Base-by-base conservation (phyloP, 2,113 vertebrate species). In the Narcine bancroftii region DNA sequence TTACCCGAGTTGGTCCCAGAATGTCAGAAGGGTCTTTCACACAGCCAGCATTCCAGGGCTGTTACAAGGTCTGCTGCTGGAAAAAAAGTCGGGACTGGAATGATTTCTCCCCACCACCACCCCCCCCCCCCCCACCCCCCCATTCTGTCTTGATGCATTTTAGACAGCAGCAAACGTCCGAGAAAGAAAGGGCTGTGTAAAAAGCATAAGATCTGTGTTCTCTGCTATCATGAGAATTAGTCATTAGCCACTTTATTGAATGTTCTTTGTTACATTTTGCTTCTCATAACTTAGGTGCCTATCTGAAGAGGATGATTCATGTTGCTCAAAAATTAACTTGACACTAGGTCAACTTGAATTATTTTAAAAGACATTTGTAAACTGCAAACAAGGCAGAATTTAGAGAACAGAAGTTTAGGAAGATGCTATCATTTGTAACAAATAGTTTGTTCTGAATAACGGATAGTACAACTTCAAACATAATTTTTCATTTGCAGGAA, bases 401-500 rank as follows among this genome's bases (percentile, higher is more conserved):
- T 71, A 71, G 66, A 71, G 1, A 71, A 71, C 26, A 71, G 66
- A 73, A 36, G 33, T n/a, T 36, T 36, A 11, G 11, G n/a, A 36
- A 73, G 36, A 73, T 73, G 72, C 72, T 73, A 60, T 36, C 56
- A 60, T 5, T 85, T 85, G 81, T 83, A 56, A 56, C 79, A 83
- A 33, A 56, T 56, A 11, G 13, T 15, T 83, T 45, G 56, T 56
- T 33, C 81, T 60, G 17, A 83, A 87, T 53, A 60, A 60, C 33
- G 56, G 13, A 85, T 60, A 36, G 13, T 60, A n/a, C 36, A 87
- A 87, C n/a, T 36, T 63, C 33, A 60, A 21, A 2, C 53, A 17
- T 29, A 47, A 71, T 91, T 91, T 42, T 91, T 19, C 42, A 66
- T 71, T 69, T 91, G 4, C 89, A 91, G 89, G 9, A 69, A 66